Conservation (phyloP, 1,140 invertebrate genomes). For the Hirudo medicinalis region DNA sequence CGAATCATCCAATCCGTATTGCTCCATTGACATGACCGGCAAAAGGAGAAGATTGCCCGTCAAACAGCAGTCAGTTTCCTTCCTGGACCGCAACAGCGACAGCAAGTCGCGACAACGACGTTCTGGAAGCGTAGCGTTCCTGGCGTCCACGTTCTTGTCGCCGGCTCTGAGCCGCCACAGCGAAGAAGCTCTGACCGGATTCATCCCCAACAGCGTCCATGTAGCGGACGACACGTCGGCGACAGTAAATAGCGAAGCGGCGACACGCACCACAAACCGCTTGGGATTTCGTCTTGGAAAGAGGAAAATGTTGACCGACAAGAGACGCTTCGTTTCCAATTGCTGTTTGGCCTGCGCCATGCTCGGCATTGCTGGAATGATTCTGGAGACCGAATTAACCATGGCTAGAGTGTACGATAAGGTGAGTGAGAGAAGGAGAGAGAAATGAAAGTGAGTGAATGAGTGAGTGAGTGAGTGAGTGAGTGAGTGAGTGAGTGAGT, state of each 20-base stretch:
- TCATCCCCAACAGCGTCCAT: neutral
- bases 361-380: conserved; percentile 92
- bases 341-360: conserved; percentile 90
- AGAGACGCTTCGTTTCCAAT: conserved; percentile 83
- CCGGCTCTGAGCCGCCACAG: too few relatives aligned
- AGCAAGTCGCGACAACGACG: neutral
- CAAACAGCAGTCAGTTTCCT: too few relatives aligned
- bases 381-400: conserved; percentile 91
- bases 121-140: too few relatives aligned
- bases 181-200: neutral
- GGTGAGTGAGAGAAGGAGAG: conserved; percentile 47
- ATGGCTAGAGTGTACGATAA: conserved; percentile 83
- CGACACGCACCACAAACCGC: conserved; percentile 49
- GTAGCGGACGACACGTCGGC: neutral
- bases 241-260: neutral
- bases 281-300: conserved; percentile 82
- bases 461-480: too few relatives aligned
- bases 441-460: too few relatives aligned
- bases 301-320: conserved; percentile 86
- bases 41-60: too few relatives aligned
- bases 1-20: too few relatives aligned
- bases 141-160: too few relatives aligned
- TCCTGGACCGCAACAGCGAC: neutral
- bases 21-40: too few relatives aligned
- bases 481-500: too few relatives aligned